Evolutionary conservation across 1,140 invertebrate genomes (phyloP), one percentile per base, ranked within the genome.

Genomic region (Cyclina sinensis): DNA sequence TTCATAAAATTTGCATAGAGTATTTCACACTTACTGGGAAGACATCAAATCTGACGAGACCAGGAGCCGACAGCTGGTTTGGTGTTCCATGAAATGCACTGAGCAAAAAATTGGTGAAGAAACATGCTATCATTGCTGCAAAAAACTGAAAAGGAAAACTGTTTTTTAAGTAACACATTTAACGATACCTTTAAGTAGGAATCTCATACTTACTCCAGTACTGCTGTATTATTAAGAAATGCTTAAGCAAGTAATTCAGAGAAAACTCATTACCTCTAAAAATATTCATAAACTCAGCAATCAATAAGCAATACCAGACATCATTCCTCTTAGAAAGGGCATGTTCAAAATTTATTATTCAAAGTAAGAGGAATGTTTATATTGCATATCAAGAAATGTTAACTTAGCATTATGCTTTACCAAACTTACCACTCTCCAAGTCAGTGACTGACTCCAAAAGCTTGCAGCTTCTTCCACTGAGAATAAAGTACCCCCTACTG

Each of bases 371-470:
- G n/a, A n/a, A n/a, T n/a, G n/a, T n/a, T n/a, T n/a, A n/a, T n/a
- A n/a, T n/a, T n/a, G n/a, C n/a, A n/a, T n/a, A n/a, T n/a, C n/a
- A n/a, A n/a, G n/a, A n/a, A n/a, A n/a, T n/a, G n/a, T n/a, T n/a
- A n/a, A n/a, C n/a, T n/a, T n/a, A n/a, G n/a, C n/a, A n/a, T n/a
- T n/a, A n/a, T n/a, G n/a, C n/a, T n/a, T n/a, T n/a, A n/a, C n/a
- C n/a, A n/a, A 21, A 94, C 93, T 91, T 91, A 96, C 96, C 92
- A 99, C 99, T 95, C 98, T 97, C 99, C 99, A 99, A 35, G 99
- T 99, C 24, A 99, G 96, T 82, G 97, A 97, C 96, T 99, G 99
- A 95, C 99, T 99, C 97, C 99, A 99, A 95, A 99, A 99, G 96
- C 98, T 99, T 0, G 98, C 98, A 11, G 99, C 99, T 97, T 99